A percentile compares a stretch with the other conserved stretches of the same genome.
phyloP scores from a whole-genome alignment of 2,888 invertebrate species.

The Diarsia mendica region DNA sequence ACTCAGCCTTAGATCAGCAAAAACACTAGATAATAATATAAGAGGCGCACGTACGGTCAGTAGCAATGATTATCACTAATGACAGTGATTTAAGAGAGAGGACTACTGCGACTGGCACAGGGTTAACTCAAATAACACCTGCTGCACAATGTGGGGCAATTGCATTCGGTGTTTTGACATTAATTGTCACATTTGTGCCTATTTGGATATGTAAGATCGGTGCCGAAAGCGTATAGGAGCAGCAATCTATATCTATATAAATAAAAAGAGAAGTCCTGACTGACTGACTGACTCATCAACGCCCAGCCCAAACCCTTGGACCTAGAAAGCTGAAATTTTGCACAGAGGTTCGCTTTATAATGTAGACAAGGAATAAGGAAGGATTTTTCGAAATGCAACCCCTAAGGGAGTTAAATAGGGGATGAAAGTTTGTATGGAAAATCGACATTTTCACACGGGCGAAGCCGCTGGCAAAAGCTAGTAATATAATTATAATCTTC shows the following conservation, averaged over 20 bases:
- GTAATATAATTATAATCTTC: neutral
- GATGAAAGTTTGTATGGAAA: no score
- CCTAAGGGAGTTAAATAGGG: no score
- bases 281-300: no score
- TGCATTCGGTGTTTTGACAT: constrained; percentile 57
- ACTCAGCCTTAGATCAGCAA: constrained; percentile 62
- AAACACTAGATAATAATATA: constrained; percentile 69
- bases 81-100: constrained; percentile 77
- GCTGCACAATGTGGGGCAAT: constrained; percentile 64
- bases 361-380: neutral
- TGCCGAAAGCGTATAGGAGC: neutral
- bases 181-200: constrained; percentile 21
- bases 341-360: no score
- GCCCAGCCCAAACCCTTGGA: no score
- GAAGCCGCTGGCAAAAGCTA: no score
- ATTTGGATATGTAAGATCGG: neutral
- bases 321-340: no score
- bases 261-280: no score
- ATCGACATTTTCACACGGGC: no score
- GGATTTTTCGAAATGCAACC: no score
- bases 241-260: no score
- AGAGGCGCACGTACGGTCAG: constrained; percentile 73
- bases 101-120: constrained; percentile 73
- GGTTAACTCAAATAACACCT: constrained; percentile 74
- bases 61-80: constrained; percentile 80